Percentiles rank a stretch among this genome's conserved stretches.
These are phyloP conservation scores for Tylochromis polylepis DNA, from an alignment of 2,113 vertebrate species.

Conservation along the genomic window DNA sequence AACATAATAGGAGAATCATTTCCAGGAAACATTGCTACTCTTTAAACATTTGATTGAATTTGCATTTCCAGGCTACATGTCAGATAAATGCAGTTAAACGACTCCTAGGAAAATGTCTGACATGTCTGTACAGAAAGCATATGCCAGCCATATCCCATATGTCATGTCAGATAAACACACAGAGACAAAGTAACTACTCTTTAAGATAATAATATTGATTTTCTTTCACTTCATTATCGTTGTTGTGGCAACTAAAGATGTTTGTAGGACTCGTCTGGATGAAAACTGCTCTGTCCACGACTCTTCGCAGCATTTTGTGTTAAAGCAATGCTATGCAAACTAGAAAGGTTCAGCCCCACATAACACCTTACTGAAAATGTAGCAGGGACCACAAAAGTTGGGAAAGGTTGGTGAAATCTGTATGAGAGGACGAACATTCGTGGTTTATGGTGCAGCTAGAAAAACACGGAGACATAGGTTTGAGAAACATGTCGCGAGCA, in stretches of 20 bases:
- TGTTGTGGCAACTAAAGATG: neutral
- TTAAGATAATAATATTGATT: neutral
- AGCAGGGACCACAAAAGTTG: neutral
- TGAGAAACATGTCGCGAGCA: too few relatives aligned
- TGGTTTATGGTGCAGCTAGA: neutral
- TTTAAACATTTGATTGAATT: neutral
- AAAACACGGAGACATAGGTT: neutral
- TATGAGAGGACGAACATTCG: fast-evolving
- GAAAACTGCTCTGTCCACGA: neutral
- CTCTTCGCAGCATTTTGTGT: neutral
- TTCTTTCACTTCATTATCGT: fast-evolving
- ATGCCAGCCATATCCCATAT: neutral
- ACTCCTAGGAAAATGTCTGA: neutral
- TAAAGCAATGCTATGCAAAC: neutral
- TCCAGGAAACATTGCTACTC: neutral
- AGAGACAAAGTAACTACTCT: neutral
- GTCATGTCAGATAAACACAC: neutral
- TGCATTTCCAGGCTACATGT: neutral
- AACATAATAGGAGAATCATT: neutral
- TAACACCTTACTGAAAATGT: neutral
- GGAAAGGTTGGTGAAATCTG: neutral
- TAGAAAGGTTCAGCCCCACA: neutral
- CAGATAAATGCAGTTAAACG: neutral
- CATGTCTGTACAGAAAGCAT: neutral
- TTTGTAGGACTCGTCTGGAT: neutral